These are phyloP conservation scores for Danio jaintianensis DNA, from an alignment of 2,797 vertebrate species.

Conservation along the genomic window DNA sequence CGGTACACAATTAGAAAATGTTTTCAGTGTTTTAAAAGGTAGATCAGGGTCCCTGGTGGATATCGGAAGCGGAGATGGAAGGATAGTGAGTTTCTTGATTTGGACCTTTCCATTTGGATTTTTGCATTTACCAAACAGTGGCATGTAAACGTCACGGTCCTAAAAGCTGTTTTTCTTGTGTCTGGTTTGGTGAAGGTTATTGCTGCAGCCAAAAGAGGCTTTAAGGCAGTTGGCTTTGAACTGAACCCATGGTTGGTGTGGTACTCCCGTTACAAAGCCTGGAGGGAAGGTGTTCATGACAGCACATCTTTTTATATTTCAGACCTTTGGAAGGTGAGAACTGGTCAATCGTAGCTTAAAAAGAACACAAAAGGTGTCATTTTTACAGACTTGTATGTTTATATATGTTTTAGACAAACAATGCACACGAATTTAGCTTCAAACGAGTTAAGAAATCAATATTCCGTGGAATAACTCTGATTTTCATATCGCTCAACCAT, in stretches of 20 bases:
- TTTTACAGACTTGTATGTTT: too few species aligned
- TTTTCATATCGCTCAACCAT: too few species aligned
- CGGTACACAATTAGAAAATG: slow-evolving; percentile 84
- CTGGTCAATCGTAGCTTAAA: not conserved
- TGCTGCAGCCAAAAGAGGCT: slow-evolving; percentile 91
- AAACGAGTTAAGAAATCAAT: too few species aligned
- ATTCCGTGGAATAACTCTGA: too few species aligned
- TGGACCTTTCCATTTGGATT: not conserved
- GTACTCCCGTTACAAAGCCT: slow-evolving; percentile 90
- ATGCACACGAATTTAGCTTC: too few species aligned
- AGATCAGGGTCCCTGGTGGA: slow-evolving; percentile 87
- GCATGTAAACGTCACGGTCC: not conserved
- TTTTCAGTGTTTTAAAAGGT: slow-evolving; percentile 78
- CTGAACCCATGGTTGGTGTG: slow-evolving; percentile 97
- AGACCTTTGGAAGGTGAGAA: slow-evolving; percentile 93
- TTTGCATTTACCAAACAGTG: not conserved
- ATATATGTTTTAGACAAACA: too few species aligned
- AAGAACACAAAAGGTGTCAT: too few species aligned
- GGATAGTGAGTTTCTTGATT: slow-evolving; percentile 84
- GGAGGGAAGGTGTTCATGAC: slow-evolving; percentile 87
- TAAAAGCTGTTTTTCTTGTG: not conserved
- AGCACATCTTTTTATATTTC: slow-evolving; percentile 87
- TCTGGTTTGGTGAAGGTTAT: slow-evolving; percentile 84
- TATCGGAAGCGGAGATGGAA: slow-evolving; percentile 94
- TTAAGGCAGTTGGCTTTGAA: slow-evolving; percentile 89